A percentile compares a stretch with the other conserved stretches of the same genome.
These are phyloP conservation scores for Sander vitreus DNA, from an alignment of 2,113 vertebrate genomes.

Conservation along the genomic window DNA sequence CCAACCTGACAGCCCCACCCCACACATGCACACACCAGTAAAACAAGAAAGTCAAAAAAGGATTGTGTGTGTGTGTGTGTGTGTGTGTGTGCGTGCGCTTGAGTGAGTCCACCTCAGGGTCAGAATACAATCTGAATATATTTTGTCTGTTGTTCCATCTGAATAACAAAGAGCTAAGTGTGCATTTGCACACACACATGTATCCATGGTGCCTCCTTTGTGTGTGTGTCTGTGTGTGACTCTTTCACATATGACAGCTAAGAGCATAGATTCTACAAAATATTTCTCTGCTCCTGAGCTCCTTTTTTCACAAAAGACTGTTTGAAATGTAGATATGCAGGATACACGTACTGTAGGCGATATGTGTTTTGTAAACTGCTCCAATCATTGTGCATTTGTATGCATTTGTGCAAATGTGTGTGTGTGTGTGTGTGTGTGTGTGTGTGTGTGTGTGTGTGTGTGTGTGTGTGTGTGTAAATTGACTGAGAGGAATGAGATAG, in stretches of 20 bases:
- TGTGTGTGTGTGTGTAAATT: background rate
- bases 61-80: constrained; percentile 2
- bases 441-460: background rate
- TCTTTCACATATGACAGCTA: constrained; percentile 51
- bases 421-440: background rate
- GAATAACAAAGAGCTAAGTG: constrained; percentile 75
- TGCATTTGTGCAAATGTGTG: background rate
- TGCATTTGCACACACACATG: constrained; percentile 42
- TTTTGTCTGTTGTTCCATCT: constrained; percentile 76
- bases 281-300: constrained; percentile 28
- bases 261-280: constrained; percentile 47
- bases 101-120: constrained; percentile 72
- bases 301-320: constrained; percentile 4
- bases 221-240: constrained; percentile 36
- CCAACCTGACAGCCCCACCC: constrained; percentile 47
- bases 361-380: constrained; percentile 3
- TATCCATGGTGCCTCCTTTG: constrained; percentile 24
- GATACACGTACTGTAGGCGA: background rate
- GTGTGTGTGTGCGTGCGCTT: constrained; percentile 22
- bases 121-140: constrained; percentile 82
- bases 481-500: background rate
- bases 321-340: constrained; percentile 62
- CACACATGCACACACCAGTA: constrained; percentile 24
- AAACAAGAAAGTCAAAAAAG: constrained; percentile 30
- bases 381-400: background rate